These are phyloP conservation scores for Ornithoptera priamus DNA, from an alignment of 2,888 invertebrate species.

Conservation along the genomic window DNA sequence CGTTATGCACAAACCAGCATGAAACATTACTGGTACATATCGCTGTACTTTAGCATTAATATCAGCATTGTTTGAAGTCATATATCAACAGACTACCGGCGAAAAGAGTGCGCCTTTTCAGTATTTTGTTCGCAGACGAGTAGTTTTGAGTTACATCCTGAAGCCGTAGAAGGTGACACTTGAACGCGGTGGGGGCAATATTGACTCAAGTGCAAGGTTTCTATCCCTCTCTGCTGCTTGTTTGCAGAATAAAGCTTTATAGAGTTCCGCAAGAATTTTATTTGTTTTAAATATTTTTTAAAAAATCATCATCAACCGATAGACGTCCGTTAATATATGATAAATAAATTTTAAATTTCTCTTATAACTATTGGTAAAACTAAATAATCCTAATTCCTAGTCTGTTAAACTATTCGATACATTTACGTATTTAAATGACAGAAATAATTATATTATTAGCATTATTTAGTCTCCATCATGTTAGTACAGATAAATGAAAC, in stretches of 20 bases:
- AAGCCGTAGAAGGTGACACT: conserved; percentile 58
- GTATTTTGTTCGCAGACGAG: conserved; percentile 31
- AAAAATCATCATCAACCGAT: no score
- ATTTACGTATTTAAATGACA: no score
- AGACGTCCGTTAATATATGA: no score
- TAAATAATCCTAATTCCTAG: no score
- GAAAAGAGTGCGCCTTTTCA: conserved; percentile 32
- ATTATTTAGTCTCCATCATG: no score
- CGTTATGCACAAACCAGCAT: background rate
- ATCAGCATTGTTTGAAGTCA: conserved; percentile 4
- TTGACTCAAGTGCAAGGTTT: conserved; percentile 70
- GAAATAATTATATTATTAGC: no score
- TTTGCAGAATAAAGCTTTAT: conserved; percentile 33
- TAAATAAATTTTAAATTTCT: no score
- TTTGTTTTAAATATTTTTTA: no score
- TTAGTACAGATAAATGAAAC: no score
- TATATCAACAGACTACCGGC: conserved; percentile 10
- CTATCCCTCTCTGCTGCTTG: conserved; percentile 39
- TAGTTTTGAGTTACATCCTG: conserved; percentile 55
- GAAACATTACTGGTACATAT: conserved; percentile 5
- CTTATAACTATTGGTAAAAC: no score
- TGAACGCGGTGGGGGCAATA: conserved; percentile 53
- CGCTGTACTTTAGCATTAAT: background rate
- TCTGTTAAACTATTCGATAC: no score
- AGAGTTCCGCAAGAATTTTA: conserved; percentile 4